Conservation (phyloP, 1,140 invertebrate genomes). For the Pteromalus puparum region DNA sequence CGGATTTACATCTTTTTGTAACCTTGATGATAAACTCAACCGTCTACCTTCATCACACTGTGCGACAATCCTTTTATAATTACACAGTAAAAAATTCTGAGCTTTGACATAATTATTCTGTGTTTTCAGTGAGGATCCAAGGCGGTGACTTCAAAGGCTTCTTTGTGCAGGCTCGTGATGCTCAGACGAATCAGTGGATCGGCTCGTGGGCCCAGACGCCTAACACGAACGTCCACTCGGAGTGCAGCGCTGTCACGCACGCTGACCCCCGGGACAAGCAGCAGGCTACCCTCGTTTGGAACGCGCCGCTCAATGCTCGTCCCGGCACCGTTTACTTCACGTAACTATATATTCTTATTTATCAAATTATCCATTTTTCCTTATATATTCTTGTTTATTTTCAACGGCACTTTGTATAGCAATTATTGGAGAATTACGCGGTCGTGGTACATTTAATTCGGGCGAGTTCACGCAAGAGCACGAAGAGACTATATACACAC, state of each 20-base stretch:
- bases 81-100: neutral
- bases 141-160: constrained; percentile 84
- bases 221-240: constrained; percentile 84
- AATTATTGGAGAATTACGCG: neutral
- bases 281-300: constrained; percentile 84
- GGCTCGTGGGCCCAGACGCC: constrained; percentile 82
- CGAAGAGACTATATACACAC: neutral
- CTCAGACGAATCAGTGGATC: constrained; percentile 81
- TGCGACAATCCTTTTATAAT: neutral
- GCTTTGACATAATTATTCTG: too few species aligned
- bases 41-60: neutral
- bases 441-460: neutral
- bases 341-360: constrained; percentile 75
- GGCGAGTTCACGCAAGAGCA: neutral
- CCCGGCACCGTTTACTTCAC: constrained; percentile 85
- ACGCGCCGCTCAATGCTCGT: constrained; percentile 79
- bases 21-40: neutral
- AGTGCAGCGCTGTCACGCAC: constrained; percentile 88
- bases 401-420: too few species aligned
- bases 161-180: constrained; percentile 87
- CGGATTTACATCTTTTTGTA: too few species aligned
- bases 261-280: constrained; percentile 85
- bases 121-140: constrained; percentile 77
- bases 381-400: too few species aligned
- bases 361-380: too few species aligned